Evolutionary conservation across 1,140 invertebrate species (phyloP).

Genomic region (Scaptomyza graminum): DNA sequence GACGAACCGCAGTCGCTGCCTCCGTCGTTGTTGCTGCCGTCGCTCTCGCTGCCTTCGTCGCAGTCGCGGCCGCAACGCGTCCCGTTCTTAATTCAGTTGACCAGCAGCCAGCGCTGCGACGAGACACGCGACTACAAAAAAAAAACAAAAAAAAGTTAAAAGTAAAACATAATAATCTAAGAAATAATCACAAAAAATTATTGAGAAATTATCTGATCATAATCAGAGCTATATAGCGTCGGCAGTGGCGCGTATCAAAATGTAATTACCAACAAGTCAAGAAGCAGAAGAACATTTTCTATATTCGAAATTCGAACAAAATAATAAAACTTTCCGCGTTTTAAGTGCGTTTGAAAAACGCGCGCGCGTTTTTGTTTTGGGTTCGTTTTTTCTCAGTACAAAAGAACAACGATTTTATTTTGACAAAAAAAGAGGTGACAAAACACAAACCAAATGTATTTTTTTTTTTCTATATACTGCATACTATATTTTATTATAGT

Average conservation of each 20-base stretch:
- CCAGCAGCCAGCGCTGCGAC: conserved; percentile 76
- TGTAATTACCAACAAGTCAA: background rate
- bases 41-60: conserved; percentile 37
- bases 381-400: conserved; percentile 21
- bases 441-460: conserved; percentile 13
- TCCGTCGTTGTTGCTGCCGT: conserved; percentile 20
- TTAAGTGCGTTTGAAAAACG: conserved; percentile 43
- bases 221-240: conserved; percentile 17
- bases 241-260: background rate
- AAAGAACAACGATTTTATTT: conserved; percentile 1
- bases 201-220: conserved; percentile 9
- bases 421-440: conserved; percentile 53
- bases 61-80: conserved; percentile 52
- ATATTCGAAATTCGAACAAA: background rate
- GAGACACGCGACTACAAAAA: conserved; percentile 70
- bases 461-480: conserved; percentile 5
- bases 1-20: conserved; percentile 43
- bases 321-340: conserved; percentile 25
- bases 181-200: conserved; percentile 25
- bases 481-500: conserved; percentile 10
- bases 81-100: conserved; percentile 83
- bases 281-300: background rate
- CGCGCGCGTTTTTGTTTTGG: conserved; percentile 57
- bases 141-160: conserved; percentile 16
- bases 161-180: conserved; percentile 31